A percentile compares a stretch with the other conserved stretches of the same genome.
Evolutionary conservation across 2,113 vertebrate genomes (phyloP).

Genomic region (Neotoma lepida): DNA sequence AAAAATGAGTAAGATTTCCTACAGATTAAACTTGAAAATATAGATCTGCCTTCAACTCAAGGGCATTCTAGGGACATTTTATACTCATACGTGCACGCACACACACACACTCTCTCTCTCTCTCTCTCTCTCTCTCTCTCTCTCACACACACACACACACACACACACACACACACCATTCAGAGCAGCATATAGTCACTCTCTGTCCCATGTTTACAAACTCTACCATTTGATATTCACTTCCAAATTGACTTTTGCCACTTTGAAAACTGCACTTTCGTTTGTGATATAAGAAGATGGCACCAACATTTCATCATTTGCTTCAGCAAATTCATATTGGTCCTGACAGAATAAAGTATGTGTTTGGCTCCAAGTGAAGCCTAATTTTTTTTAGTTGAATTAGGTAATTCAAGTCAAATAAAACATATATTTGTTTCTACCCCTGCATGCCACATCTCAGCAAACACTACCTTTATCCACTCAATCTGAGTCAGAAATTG

Average conservation of each 20-base stretch:
- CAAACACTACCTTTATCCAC: background rate
- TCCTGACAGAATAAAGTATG: conserved; percentile 55
- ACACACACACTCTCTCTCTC: background rate
- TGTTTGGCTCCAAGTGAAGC: conserved; percentile 7
- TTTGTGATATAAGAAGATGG: conserved; percentile 1
- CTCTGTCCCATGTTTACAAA: background rate
- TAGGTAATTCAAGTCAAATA: conserved; percentile 21
- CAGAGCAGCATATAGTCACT: background rate
- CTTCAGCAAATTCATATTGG: conserved; percentile 40
- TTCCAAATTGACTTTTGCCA: background rate
- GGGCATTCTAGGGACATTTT: background rate
- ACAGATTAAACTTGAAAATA: conserved; percentile 36
- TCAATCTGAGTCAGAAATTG: background rate
- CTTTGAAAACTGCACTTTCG: conserved; percentile 41
- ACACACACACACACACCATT: background rate
- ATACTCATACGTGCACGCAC: background rate
- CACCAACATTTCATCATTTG: conserved; percentile 48
- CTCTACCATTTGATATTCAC: background rate
- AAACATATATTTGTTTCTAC: background rate
- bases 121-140: too few species aligned
- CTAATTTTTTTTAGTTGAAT: conserved; percentile 40
- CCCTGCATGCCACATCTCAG: background rate
- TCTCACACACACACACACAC: background rate
- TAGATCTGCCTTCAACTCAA: background rate
- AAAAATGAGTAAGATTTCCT: background rate